Base-by-base conservation (phyloP, 2,888 invertebrate genomes). In the Acleris holmiana region DNA sequence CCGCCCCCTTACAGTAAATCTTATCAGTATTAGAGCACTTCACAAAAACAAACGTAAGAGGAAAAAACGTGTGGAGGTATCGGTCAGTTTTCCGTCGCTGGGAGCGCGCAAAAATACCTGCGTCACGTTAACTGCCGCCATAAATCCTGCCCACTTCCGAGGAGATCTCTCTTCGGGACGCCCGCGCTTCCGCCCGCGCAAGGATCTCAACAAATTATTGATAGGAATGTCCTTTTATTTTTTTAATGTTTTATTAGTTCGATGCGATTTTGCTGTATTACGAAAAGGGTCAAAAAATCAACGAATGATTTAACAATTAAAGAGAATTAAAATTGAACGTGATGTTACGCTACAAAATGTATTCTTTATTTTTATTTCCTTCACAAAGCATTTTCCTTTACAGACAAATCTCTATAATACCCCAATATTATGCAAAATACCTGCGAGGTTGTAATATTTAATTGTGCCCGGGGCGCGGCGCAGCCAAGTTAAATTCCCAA, bases 131-230 rank as follows among this genome's bases (percentile, higher is more conserved):
- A 89, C 86, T 82, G 82, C 79, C 77, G 73, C 80, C 80, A 89
- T 91, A 89, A 90, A 90, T 90, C 89, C 86, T 71, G 71, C 73
- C 76, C 79, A 84, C 79, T 88, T 87, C 84, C 83, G 84, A 83
- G 85, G 84, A 87, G 86, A 86, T 86, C 86, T 85, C 84, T 84
- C 83, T 77, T 82, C 71, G 80, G 80, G 77, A 67, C 79, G 78
- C 78, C 78, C 76, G 77, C 77, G 79, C 81, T 75, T 83, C n/a
- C 44, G 87, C 76, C 76, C 77, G 73, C 73, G 35, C 73, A 71
- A 78, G 78, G 74, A 80, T 80, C 82, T 80, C 79, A 76, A 79
- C 79, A 81, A 84, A 82, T 84, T 84, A 67, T 58, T 51, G 47
- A 59, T 49, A 57, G 54, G 65, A 65, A 65, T 66, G 66, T 50